A percentile compares a stretch with the other conserved stretches of the same genome.
These are phyloP conservation scores for Aselliscus stoliczkanus DNA, from an alignment of 2,797 vertebrate genomes.

Conservation along the genomic window DNA sequence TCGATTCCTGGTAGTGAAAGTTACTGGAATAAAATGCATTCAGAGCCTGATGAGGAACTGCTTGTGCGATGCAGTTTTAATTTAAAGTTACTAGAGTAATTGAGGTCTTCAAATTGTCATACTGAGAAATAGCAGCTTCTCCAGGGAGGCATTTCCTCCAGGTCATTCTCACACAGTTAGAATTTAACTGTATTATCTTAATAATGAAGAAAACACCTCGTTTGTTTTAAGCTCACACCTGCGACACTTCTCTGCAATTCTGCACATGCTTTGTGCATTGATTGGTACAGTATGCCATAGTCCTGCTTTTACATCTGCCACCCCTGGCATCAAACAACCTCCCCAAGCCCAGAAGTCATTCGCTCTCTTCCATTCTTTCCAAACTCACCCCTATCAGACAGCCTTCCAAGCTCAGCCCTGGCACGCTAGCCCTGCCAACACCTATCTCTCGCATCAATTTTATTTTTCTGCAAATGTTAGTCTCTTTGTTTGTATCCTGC, in stretches of 20 bases:
- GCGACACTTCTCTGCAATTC: background rate
- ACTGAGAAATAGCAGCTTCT: background rate
- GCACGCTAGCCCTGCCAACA: too few relatives aligned
- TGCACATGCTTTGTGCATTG: background rate
- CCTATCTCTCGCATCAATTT: background rate
- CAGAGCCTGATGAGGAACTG: background rate
- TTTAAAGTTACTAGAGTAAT: background rate
- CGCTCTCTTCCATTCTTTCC: background rate
- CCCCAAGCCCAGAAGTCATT: too few relatives aligned
- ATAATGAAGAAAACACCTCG: background rate
- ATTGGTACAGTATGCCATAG: background rate
- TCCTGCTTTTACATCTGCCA: background rate
- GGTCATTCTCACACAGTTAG: background rate
- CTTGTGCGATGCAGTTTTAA: background rate
- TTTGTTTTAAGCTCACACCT: background rate
- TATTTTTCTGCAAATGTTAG: background rate
- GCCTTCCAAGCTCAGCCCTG: background rate
- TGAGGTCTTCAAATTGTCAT: background rate
- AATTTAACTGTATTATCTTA: background rate
- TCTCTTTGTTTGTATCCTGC: background rate
- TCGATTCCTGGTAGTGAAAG: slow-evolving; percentile 60
- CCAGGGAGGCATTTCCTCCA: background rate
- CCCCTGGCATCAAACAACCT: rapidly evolving
- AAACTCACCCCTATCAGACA: background rate
- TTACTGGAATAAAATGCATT: background rate